Conservation (phyloP, 2,797 vertebrate genomes). For the Lepilemur ruficaudatus region DNA sequence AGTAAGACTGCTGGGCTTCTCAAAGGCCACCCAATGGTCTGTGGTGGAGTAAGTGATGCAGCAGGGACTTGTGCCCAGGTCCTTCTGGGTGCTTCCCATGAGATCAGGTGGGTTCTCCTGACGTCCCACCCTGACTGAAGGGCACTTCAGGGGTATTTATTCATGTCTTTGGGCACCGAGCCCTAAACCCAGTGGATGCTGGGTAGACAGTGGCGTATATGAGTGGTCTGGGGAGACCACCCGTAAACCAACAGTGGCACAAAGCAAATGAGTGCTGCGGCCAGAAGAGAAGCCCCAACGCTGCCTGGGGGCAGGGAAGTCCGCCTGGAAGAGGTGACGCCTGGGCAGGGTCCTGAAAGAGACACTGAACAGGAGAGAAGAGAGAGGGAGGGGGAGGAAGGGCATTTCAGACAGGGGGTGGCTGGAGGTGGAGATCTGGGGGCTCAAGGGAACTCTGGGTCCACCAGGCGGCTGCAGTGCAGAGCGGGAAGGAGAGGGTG, state of each 20-base stretch:
- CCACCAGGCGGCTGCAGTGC: neutral
- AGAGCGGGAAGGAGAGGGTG: neutral
- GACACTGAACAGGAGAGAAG: neutral
- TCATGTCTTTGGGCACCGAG: neutral
- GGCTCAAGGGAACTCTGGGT: neutral
- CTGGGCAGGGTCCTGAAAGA: neutral
- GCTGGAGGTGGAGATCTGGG: neutral
- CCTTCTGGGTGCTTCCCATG: neutral
- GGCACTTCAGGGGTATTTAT: neutral
- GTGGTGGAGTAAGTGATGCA: neutral
- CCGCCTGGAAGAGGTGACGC: neutral
- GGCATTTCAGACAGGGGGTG: neutral
- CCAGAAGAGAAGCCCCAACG: neutral
- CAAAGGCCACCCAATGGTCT: neutral
- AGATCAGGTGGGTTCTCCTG: neutral
- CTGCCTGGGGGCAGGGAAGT: neutral
- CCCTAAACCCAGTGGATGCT: neutral
- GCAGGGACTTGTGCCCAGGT: neutral
- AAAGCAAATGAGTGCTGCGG: neutral
- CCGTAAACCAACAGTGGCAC: neutral
- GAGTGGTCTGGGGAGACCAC: neutral
- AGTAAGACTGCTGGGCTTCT: neutral
- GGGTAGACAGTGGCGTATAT: neutral
- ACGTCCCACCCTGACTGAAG: neutral
- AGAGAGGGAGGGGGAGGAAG: neutral